These are phyloP conservation scores for Hipparchia sbordonii DNA, from an alignment of 2,888 invertebrate species.

Conservation along the genomic window DNA sequence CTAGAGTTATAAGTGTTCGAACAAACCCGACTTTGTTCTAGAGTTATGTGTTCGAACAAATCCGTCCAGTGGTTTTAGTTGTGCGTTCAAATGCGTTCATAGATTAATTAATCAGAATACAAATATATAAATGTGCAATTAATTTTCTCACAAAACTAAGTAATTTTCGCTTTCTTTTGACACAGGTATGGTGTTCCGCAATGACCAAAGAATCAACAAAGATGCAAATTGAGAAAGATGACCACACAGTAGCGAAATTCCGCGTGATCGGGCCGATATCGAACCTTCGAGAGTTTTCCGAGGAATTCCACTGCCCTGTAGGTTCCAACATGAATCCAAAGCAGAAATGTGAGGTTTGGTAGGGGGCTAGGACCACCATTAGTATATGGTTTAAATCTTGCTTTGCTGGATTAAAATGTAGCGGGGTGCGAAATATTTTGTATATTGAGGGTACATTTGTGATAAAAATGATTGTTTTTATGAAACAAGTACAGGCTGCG, in stretches of 20 bases:
- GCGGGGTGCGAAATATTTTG: conserved; percentile 21
- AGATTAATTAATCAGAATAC: no score
- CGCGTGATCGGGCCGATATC: conserved; percentile 93
- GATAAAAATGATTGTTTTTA: background rate
- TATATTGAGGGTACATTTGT: conserved; percentile 28
- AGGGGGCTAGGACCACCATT: conserved; percentile 41
- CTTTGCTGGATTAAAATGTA: conserved; percentile 27
- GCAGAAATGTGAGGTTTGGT: conserved; percentile 95
- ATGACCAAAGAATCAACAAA: conserved; percentile 92
- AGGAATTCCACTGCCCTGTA: conserved; percentile 88
- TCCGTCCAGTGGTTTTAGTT: no score
- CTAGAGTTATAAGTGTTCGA: no score
- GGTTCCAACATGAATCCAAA: conserved; percentile 93
- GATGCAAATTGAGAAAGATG: conserved; percentile 95
- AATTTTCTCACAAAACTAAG: no score
- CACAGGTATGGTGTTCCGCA: conserved; percentile 94
- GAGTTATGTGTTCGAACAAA: no score
- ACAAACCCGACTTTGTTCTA: no score
- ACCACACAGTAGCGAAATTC: conserved; percentile 94
- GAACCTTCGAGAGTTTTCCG: conserved; percentile 92
- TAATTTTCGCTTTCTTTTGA: conserved; percentile 20
- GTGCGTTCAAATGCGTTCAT: no score
- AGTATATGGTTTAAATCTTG: conserved; percentile 19
- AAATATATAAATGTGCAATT: no score
- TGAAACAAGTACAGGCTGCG: no score